These are phyloP conservation scores for Gopherus evgoodei DNA, from an alignment of 2,113 vertebrate genomes.

Conservation along the genomic window DNA sequence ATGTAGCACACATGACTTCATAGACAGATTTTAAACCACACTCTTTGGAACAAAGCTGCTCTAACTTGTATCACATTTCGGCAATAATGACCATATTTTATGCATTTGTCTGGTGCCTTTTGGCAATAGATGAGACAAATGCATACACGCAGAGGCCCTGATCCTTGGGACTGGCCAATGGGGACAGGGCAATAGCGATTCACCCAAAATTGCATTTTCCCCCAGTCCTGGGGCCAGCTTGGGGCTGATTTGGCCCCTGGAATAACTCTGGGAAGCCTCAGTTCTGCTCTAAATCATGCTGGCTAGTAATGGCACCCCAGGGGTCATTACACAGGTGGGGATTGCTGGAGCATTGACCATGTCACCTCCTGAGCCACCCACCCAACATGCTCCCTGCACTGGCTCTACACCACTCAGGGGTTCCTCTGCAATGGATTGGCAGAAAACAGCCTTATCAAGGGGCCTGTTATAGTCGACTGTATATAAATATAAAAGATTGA, in stretches of 20 bases:
- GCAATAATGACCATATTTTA: neutral
- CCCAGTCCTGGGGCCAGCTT: neutral
- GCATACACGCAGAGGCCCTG: neutral
- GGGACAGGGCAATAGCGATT: neutral
- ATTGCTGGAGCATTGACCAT: neutral
- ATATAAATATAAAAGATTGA: neutral
- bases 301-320: rapidly evolving
- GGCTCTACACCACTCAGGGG: neutral
- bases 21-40: neutral
- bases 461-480: neutral
- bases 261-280: neutral
- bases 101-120: neutral
- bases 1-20: neutral
- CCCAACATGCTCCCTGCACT: neutral
- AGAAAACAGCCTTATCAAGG: neutral
- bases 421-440: rapidly evolving
- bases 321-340: neutral
- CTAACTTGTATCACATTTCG: neutral
- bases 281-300: rapidly evolving
- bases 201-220: neutral
- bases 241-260: neutral
- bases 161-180: neutral
- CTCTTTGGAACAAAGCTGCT: neutral
- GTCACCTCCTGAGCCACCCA: neutral
- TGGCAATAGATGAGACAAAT: neutral